Base-by-base conservation (phyloP, 2,888 invertebrate species). In the Sicus ferrugineus region DNA sequence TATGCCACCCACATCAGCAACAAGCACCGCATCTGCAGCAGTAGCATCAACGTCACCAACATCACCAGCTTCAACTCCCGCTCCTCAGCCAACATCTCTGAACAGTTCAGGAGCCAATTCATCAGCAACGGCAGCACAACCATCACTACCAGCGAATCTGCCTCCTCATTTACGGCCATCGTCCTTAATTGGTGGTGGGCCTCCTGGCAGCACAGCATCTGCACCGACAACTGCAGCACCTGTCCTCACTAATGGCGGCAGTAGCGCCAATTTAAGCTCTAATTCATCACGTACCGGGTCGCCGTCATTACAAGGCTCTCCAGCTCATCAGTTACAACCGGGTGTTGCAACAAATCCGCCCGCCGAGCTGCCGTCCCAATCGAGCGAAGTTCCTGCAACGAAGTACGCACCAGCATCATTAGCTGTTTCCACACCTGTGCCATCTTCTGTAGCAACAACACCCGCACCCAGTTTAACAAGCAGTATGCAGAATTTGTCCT, bases 201-300 rank as follows among this genome's bases (percentile, higher is more conserved):
- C 77, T 42, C 19, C 74, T 42, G 46, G 30, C n/a, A n/a, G n/a
- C n/a, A 38, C 38, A 9, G 6, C 11, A 38, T 9, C 38, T 38
- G 38, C 38, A 38, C 6, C 30, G 19, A n/a, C 46, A 11, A 52
- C 48, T 31, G 62, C 68, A 2, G 65, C 38, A 34, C 70, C 64
- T 23, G 46, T 7, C 64, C 9, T 72, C 74, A 7, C 42, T 77
- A 83, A 81, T 67, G 81, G 75, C 67, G 79, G 79, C 56, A 77
- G 77, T 62, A 21, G 50, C 69, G 64, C 65, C 66, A 52, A 75
- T 19, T 59, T 59, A 16, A 84, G 85, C 74, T 76, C 78, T 34
- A 80, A 82, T 50, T 86, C 85, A 42, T 86, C 85, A 5, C 77
- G 86, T 61, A 86, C 85, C 23, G 79, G 81, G 5, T 84, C 84